These are phyloP conservation scores for Thaleichthys pacificus DNA, from an alignment of 2,797 vertebrate species.

Conservation along the genomic window DNA sequence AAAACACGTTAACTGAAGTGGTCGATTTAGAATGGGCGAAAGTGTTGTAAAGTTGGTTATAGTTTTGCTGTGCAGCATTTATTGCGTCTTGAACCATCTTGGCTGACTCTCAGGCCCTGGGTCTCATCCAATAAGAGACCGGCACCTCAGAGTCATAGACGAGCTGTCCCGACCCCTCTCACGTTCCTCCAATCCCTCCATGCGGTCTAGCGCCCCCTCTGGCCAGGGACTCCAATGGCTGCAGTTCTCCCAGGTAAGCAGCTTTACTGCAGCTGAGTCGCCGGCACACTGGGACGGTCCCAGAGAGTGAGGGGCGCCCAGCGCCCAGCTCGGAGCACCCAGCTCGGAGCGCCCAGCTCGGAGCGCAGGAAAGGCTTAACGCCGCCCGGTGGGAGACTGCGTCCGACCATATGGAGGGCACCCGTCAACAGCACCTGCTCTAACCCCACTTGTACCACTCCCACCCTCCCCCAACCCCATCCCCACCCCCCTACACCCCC, in stretches of 20 bases:
- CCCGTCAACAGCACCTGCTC: not conserved
- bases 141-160: too few relatives aligned
- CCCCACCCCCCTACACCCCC: not conserved
- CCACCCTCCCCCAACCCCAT: not conserved
- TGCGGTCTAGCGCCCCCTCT: not conserved
- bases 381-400: too few relatives aligned
- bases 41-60: too few relatives aligned
- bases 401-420: not conserved
- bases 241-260: not conserved
- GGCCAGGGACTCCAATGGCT: conserved; percentile 6
- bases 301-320: not conserved
- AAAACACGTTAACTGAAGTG: too few relatives aligned
- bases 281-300: conserved; percentile 13
- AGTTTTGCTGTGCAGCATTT: too few relatives aligned
- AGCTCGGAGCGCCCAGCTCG: conserved; percentile 5
- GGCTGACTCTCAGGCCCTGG: too few relatives aligned
- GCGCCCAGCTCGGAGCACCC: not conserved
- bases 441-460: not conserved
- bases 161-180: not conserved
- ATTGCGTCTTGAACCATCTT: too few relatives aligned
- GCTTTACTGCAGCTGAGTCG: conserved; percentile 37
- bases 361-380: not conserved
- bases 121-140: too few relatives aligned
- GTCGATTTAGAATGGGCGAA: too few relatives aligned
- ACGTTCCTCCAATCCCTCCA: not conserved